A percentile compares a stretch with the other conserved stretches of the same genome.
phyloP scores from a whole-genome alignment of 53 echinoderm and acorn worm genomes.

The Astropecten irregularis region DNA sequence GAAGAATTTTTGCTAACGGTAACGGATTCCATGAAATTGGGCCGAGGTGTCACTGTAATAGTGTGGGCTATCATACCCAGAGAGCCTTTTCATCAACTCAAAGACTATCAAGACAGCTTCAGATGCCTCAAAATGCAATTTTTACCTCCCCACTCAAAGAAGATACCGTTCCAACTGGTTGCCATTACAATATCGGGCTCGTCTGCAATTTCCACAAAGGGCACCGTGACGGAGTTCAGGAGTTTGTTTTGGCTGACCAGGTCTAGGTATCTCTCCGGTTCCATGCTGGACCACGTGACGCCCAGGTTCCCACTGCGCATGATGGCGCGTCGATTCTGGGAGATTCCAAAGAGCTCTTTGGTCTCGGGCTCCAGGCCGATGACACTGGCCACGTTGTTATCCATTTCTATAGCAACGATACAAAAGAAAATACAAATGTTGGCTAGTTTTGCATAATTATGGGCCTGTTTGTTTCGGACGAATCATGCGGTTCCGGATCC shows the following conservation, averaged over 20 bases:
- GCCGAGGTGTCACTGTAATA: too few relatives aligned
- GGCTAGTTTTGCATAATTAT: too few relatives aligned
- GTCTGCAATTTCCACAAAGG: slow-evolving; percentile 67
- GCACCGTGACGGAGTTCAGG: slow-evolving; percentile 49
- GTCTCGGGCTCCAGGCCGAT: slow-evolving; percentile 62
- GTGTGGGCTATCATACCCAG: too few relatives aligned
- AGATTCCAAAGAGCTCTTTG: slow-evolving; percentile 80
- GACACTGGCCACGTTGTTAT: slow-evolving; percentile 86
- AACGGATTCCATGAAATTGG: too few relatives aligned
- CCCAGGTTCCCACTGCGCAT: slow-evolving; percentile 87
- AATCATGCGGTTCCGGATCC: too few relatives aligned
- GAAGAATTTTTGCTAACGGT: too few relatives aligned
- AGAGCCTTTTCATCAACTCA: too few relatives aligned
- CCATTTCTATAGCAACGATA: slow-evolving; percentile 55
- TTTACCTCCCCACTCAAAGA: slow-evolving; percentile 56
- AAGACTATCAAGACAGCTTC: too few relatives aligned
- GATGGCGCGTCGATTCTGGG: slow-evolving; percentile 73
- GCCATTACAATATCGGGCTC: slow-evolving; percentile 55
- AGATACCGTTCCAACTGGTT: not conserved
- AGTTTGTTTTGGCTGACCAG: slow-evolving; percentile 24
- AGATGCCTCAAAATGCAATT: too few relatives aligned
- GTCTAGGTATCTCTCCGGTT: slow-evolving; percentile 59
- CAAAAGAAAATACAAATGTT: not conserved
- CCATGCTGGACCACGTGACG: slow-evolving; percentile 78
- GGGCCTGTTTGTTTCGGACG: too few relatives aligned